Conservation (phyloP, 2,888 invertebrate genomes). For the Leptopilina drosophilae region DNA sequence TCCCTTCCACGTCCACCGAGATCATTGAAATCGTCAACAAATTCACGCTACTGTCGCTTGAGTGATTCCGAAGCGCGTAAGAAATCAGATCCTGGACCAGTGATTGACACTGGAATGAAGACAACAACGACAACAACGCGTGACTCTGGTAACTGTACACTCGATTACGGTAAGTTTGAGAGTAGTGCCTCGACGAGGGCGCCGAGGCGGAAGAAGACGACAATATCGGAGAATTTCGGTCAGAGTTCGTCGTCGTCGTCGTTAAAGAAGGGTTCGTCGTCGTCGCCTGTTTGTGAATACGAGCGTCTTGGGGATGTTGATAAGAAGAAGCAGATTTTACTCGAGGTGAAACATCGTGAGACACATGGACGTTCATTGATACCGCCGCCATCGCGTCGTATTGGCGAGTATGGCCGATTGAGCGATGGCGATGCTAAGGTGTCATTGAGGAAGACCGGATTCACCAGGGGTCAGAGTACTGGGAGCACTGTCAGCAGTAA, state of each 20-base stretch:
- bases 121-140: constrained; percentile 34
- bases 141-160: too few relatives aligned
- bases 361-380: constrained; percentile 79
- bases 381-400: constrained; percentile 79
- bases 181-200: constrained; percentile 67
- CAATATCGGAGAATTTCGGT: constrained; percentile 59
- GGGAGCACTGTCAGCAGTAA: constrained; percentile 75
- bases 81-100: constrained; percentile 74
- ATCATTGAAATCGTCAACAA: constrained; percentile 74
- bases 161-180: constrained; percentile 68
- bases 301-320: constrained; percentile 81
- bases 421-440: constrained; percentile 78
- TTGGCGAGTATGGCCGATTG: constrained; percentile 81
- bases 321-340: constrained; percentile 73
- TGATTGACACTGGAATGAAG: constrained; percentile 60
- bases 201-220: constrained; percentile 69
- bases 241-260: constrained; percentile 56
- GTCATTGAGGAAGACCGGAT: constrained; percentile 65
- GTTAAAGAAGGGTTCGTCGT: constrained; percentile 56
- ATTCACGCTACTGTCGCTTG: constrained; percentile 72
- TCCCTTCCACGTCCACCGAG: constrained; percentile 85
- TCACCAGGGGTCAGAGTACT: constrained; percentile 72
- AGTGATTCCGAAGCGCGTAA: constrained; percentile 74
- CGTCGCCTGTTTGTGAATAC: constrained; percentile 77
- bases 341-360: constrained; percentile 74